Conservation (phyloP, 2,888 invertebrate species). For the Julus scandinavius region DNA sequence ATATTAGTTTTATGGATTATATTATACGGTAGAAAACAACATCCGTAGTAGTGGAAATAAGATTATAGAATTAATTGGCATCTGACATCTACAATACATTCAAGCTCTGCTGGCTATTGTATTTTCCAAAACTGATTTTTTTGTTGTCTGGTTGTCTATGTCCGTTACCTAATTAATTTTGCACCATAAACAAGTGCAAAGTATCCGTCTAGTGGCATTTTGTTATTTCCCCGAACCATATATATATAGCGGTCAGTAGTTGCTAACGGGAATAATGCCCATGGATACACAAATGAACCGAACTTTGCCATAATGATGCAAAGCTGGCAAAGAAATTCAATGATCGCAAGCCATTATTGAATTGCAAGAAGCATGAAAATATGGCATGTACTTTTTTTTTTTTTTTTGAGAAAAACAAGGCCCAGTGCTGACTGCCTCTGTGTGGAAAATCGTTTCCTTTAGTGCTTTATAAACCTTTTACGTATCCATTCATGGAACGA, state of each 20-base stretch:
- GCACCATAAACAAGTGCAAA: background rate
- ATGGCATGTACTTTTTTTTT: background rate
- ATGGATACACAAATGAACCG: slow-evolving; percentile 33
- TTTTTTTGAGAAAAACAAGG: slow-evolving; percentile 6
- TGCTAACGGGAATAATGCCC: slow-evolving; percentile 6
- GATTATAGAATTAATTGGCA: slow-evolving; percentile 13
- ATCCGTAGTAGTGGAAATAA: background rate
- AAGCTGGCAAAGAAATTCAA: background rate
- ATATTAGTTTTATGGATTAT: slow-evolving; percentile 27
- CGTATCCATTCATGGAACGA: background rate
- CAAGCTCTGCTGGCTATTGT: background rate
- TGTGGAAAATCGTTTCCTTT: background rate
- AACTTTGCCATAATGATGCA: slow-evolving; percentile 13
- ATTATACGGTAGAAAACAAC: background rate
- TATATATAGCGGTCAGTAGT: background rate
- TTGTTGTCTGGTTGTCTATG: background rate
- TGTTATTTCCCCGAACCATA: background rate
- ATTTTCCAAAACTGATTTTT: background rate
- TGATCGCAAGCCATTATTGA: background rate
- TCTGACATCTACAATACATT: background rate
- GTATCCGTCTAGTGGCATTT: slow-evolving; percentile 18
- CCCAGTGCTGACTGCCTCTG: background rate
- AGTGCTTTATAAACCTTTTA: slow-evolving; percentile 27
- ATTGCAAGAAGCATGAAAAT: background rate
- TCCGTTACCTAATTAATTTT: background rate